phyloP scores from a whole-genome alignment of 1,140 invertebrate species.

The Helicoverpa zea region DNA sequence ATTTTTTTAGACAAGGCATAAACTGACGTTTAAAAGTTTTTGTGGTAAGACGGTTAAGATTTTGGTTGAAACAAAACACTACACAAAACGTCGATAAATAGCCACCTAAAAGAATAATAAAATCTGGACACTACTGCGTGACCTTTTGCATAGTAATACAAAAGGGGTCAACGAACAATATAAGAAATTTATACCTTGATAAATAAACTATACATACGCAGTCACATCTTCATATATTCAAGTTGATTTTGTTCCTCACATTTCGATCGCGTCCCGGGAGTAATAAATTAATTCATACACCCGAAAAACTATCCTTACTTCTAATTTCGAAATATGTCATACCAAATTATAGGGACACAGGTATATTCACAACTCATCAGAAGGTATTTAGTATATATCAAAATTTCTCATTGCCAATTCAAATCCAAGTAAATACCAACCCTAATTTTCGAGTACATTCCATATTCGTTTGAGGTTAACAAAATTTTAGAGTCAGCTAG shows the following conservation, averaged over 20 bases:
- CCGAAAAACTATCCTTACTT: no score
- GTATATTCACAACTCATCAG: not conserved
- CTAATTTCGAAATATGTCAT: no score
- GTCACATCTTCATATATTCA: not conserved
- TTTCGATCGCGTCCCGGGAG: no score
- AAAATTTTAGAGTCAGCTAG: conserved; percentile 40
- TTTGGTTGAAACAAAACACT: not conserved
- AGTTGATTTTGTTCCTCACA: not conserved
- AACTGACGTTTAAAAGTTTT: no score
- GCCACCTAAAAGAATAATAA: not conserved
- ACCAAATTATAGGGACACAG: no score
- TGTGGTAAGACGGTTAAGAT: no score
- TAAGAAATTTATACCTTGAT: not conserved
- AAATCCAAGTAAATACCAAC: not conserved
- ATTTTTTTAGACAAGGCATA: no score
- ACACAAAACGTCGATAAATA: not conserved
- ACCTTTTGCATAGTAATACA: conserved; percentile 25
- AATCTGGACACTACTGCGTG: not conserved
- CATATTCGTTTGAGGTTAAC: conserved; percentile 11
- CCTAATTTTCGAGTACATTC: not conserved
- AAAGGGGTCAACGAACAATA: not conserved
- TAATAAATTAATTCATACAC: no score
- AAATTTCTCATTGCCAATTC: not conserved
- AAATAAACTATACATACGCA: not conserved
- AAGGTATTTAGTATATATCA: not conserved